phyloP scores from a whole-genome alignment of 2,797 vertebrate species.

The Helicolenus hilgendorfi region DNA sequence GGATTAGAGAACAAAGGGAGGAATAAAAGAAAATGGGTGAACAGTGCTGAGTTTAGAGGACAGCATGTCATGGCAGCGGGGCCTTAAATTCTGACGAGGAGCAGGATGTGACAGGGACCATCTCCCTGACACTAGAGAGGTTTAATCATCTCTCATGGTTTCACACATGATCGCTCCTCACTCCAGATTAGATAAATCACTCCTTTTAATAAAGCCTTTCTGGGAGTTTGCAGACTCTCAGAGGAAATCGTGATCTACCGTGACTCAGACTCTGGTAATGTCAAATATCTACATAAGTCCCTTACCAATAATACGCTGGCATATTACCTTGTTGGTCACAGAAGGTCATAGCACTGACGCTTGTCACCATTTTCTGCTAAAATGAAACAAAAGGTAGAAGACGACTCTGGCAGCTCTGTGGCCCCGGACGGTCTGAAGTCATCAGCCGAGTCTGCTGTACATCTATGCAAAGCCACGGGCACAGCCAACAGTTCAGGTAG shows the following conservation, averaged over 20 bases:
- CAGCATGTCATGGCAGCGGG: slow-evolving; percentile 25
- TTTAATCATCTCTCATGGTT: slow-evolving; percentile 73
- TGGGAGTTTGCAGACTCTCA: slow-evolving; percentile 56
- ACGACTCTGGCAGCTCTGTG: background rate
- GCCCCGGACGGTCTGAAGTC: slow-evolving; percentile 10
- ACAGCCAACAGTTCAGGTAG: background rate
- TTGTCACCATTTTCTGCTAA: slow-evolving; percentile 1
- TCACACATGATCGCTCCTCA: slow-evolving; percentile 57
- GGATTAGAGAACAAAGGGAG: slow-evolving; percentile 55
- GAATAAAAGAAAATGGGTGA: slow-evolving; percentile 48
- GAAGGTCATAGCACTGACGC: slow-evolving; percentile 49
- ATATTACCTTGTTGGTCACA: slow-evolving; percentile 53
- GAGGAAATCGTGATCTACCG: slow-evolving; percentile 48
- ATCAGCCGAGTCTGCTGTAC: background rate
- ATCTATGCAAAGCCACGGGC: background rate
- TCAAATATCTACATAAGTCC: slow-evolving; percentile 66
- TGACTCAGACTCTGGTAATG: slow-evolving; percentile 37
- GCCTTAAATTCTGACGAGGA: slow-evolving; percentile 68
- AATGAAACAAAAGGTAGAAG: background rate
- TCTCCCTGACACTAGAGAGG: slow-evolving; percentile 54
- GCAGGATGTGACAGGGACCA: slow-evolving; percentile 61
- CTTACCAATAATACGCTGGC: slow-evolving; percentile 30
- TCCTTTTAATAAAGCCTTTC: slow-evolving; percentile 66
- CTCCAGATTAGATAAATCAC: slow-evolving; percentile 73
- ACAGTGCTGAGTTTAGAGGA: slow-evolving; percentile 44